Conservation (phyloP, 2,888 invertebrate species). For the Tridacna gigas region DNA sequence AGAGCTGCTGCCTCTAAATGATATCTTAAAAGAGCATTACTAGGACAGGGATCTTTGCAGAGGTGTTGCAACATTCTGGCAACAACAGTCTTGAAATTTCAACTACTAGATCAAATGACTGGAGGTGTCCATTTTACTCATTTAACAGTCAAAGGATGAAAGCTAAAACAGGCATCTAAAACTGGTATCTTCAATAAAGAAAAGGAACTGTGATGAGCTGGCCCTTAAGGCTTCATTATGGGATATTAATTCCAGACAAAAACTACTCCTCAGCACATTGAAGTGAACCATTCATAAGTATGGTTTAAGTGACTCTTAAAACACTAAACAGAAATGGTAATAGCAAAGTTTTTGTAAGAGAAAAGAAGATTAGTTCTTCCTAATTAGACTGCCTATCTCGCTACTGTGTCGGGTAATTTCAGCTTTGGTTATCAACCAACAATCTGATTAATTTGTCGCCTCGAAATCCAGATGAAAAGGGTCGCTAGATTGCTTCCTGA, state of each 20-base stretch:
- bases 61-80: too few relatives aligned
- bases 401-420: constrained; percentile 57
- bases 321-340: constrained; percentile 42
- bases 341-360: constrained; percentile 45
- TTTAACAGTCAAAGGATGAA: too few relatives aligned
- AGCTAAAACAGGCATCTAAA: neutral
- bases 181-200: neutral
- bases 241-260: constrained; percentile 22
- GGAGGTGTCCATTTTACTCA: too few relatives aligned
- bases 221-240: constrained; percentile 9
- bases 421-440: constrained; percentile 57
- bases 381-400: constrained; percentile 57
- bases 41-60: too few relatives aligned
- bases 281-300: constrained; percentile 30
- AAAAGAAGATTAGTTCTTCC: constrained; percentile 58
- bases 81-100: too few relatives aligned
- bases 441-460: constrained; percentile 67
- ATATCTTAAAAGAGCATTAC: too few relatives aligned
- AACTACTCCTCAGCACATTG: constrained; percentile 16
- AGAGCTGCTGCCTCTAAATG: too few relatives aligned
- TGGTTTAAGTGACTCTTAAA: constrained; percentile 54
- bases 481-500: constrained; percentile 61
- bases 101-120: too few relatives aligned
- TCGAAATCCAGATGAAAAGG: constrained; percentile 62
- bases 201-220: constrained; percentile 2